phyloP scores from a whole-genome alignment of 2,888 invertebrate species.

The Eupithecia tripunctaria region DNA sequence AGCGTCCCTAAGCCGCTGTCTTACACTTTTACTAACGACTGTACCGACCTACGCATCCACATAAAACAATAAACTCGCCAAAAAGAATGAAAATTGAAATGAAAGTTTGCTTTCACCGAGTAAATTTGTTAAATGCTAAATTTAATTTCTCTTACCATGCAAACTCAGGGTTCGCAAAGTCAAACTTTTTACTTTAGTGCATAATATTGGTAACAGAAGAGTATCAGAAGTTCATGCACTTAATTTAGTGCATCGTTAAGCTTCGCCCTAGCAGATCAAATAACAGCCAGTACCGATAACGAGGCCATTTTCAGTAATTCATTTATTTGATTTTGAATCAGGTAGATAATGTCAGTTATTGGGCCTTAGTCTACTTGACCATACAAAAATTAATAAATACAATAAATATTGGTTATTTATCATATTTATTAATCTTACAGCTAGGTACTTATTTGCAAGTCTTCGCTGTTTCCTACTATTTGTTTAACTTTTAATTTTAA shows the following conservation, averaged over 20 bases:
- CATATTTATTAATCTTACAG: too few species aligned
- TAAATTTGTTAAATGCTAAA: conserved; percentile 42
- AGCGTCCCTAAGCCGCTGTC: too few species aligned
- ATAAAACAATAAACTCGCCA: conserved; percentile 36
- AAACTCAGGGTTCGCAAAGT: conserved; percentile 34
- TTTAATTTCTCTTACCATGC: conserved; percentile 42
- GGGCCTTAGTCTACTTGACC: too few species aligned
- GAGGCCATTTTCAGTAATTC: too few species aligned
- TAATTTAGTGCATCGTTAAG: conserved; percentile 31
- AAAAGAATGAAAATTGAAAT: conserved; percentile 41
- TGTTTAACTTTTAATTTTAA: too few species aligned
- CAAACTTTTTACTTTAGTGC: conserved; percentile 52
- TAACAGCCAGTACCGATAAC: neutral
- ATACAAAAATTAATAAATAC: too few species aligned
- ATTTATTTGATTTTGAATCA: too few species aligned
- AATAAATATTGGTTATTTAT: too few species aligned
- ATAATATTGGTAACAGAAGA: conserved; percentile 20
- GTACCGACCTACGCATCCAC: conserved; percentile 14
- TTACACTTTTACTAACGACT: neutral
- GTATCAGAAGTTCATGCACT: conserved; percentile 28
- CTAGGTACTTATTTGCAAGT: too few species aligned
- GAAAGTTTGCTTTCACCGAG: conserved; percentile 43
- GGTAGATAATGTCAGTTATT: too few species aligned
- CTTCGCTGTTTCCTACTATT: too few species aligned
- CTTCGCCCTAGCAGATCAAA: conserved; percentile 9